Evolutionary conservation across 1,140 invertebrate genomes (phyloP).

Genomic region (Cyphomyrmex costatus): DNA sequence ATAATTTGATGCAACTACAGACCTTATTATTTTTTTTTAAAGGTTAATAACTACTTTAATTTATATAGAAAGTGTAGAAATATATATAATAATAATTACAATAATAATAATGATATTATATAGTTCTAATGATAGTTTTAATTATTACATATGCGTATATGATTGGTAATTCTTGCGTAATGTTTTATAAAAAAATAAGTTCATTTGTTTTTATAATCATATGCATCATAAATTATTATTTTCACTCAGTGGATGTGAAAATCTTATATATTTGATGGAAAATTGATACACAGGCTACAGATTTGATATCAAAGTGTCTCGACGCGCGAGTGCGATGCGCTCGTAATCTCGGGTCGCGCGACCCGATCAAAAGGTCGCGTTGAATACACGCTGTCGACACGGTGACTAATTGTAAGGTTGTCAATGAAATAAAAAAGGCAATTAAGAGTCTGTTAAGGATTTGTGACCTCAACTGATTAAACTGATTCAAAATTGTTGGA

Average conservation of each 20-base stretch:
- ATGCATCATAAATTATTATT: not conserved
- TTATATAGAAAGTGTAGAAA: not conserved
- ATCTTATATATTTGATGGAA: not conserved
- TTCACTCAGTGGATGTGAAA: not conserved
- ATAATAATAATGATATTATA: too few relatives aligned
- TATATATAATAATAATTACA: slow-evolving; percentile 15
- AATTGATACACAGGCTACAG: not conserved
- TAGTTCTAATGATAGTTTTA: not conserved
- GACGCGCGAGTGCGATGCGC: too few relatives aligned
- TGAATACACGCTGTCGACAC: too few relatives aligned
- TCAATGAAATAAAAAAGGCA: too few relatives aligned
- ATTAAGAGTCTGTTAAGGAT: too few relatives aligned
- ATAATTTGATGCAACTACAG: not conserved
- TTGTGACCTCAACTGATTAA: too few relatives aligned
- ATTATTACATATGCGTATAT: not conserved
- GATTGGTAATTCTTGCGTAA: not conserved
- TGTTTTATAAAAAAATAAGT: not conserved
- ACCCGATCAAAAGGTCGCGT: too few relatives aligned
- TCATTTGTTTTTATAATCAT: not conserved
- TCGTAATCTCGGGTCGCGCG: too few relatives aligned
- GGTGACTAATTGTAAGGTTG: too few relatives aligned
- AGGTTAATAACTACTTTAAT: not conserved
- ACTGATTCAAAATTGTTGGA: too few relatives aligned
- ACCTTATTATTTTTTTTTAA: not conserved
- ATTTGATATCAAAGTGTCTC: too few relatives aligned